Percentiles rank a stretch among this genome's conserved stretches.
phyloP scores from a whole-genome alignment of 2,113 vertebrate genomes.

The western clawed frog (Xenopus tropicalis) region DNA sequence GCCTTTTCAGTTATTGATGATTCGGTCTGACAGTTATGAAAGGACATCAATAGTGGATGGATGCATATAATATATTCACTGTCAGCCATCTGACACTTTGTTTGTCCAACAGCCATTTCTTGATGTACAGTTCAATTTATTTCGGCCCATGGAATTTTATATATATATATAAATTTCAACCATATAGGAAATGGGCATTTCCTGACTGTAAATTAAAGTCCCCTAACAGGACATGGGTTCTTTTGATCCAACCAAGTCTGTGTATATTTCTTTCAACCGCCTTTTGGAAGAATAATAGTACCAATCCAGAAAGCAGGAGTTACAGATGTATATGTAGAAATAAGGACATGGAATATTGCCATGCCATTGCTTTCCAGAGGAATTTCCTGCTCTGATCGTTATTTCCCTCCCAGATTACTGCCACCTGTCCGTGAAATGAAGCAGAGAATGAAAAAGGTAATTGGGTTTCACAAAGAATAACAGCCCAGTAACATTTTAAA shows the following conservation, averaged over 20 bases:
- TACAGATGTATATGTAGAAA: neutral
- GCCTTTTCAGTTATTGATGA: slow-evolving; percentile 29
- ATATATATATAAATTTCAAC: slow-evolving; percentile 29
- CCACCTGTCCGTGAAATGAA: too few relatives aligned
- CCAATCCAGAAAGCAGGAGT: neutral
- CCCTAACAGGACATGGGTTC: slow-evolving; percentile 8
- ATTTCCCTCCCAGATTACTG: too few relatives aligned
- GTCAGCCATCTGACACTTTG: slow-evolving; percentile 35
- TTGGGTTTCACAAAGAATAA: too few relatives aligned
- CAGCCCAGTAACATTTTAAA: too few relatives aligned
- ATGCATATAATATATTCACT: slow-evolving; percentile 41
- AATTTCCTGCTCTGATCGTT: too few relatives aligned
- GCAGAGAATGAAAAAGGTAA: too few relatives aligned
- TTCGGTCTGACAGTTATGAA: slow-evolving; percentile 34
- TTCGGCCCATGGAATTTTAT: slow-evolving; percentile 31
- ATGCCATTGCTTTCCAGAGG: too few relatives aligned
- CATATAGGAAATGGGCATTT: slow-evolving; percentile 15
- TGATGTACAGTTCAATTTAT: slow-evolving; percentile 44
- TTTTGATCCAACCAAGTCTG: neutral
- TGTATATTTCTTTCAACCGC: neutral
- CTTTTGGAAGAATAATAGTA: too few relatives aligned
- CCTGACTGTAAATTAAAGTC: slow-evolving; percentile 12
- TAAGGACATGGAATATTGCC: too few relatives aligned
- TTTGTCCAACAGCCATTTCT: slow-evolving; percentile 40
- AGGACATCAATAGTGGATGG: slow-evolving; percentile 40